These are phyloP conservation scores for Alfaro cultratus DNA, from an alignment of 2,797 vertebrate genomes.

Conservation along the genomic window DNA sequence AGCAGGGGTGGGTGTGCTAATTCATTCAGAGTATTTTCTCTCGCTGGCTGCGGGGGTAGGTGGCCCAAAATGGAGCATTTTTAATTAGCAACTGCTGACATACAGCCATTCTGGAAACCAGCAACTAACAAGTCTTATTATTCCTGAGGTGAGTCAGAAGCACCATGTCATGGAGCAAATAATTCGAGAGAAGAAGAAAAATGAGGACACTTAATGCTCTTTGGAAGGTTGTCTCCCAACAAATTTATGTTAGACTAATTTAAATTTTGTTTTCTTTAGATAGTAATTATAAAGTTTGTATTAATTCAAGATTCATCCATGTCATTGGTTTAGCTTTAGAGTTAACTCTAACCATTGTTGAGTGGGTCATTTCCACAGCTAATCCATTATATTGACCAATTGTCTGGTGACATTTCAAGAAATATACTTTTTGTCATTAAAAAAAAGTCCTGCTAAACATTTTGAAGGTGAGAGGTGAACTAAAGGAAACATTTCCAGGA, in stretches of 20 bases:
- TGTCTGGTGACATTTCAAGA: neutral
- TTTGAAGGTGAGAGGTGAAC: neutral
- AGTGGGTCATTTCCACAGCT: neutral
- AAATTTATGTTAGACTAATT: neutral
- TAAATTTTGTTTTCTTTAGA: neutral
- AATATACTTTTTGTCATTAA: neutral
- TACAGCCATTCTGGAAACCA: constrained; percentile 63
- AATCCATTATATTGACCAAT: neutral
- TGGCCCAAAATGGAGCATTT: constrained; percentile 75
- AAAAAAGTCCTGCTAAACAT: neutral
- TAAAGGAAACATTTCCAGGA: neutral
- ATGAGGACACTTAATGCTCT: constrained; percentile 25
- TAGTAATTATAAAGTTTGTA: neutral
- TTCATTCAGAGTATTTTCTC: constrained; percentile 67
- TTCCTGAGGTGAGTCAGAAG: constrained; percentile 43
- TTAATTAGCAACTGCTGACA: constrained; percentile 83
- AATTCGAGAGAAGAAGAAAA: constrained; percentile 51
- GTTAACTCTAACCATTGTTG: neutral
- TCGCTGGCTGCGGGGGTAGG: constrained; percentile 64
- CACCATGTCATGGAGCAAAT: constrained; percentile 22
- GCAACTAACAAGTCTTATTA: constrained; percentile 40
- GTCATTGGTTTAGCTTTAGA: neutral
- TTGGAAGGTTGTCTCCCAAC: neutral
- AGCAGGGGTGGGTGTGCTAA: constrained; percentile 54
- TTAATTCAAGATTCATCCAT: neutral